Evolutionary conservation across 2,797 vertebrate species (phyloP).

Genomic region (Labroides dimidiatus): DNA sequence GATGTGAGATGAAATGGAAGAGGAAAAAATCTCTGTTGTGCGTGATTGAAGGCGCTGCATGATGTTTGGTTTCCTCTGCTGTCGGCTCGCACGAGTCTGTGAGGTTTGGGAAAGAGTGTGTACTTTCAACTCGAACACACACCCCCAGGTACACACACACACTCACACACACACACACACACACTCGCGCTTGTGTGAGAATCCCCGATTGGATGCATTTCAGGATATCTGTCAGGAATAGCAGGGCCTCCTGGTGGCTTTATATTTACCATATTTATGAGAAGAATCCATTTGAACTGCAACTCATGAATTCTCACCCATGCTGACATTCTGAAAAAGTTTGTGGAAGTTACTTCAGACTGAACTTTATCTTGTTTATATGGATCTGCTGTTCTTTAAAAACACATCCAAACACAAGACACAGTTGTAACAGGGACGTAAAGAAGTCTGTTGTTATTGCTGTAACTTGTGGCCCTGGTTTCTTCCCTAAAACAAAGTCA

Average conservation of each 20-base stretch:
- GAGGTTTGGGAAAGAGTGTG: constrained; percentile 47
- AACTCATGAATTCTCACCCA: neutral
- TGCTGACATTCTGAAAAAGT: neutral
- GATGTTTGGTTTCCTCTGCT: constrained; percentile 49
- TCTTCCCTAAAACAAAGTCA: too few relatives aligned
- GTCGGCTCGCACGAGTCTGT: constrained; percentile 44
- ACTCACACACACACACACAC: neutral
- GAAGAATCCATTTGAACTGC: constrained; percentile 28
- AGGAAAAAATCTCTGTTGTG: constrained; percentile 47
- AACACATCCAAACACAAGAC: neutral
- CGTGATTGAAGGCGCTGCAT: constrained; percentile 56
- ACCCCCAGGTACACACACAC: neutral
- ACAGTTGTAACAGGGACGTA: too few relatives aligned
- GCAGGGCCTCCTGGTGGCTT: constrained; percentile 1
- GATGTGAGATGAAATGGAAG: constrained; percentile 53
- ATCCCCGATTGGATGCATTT: constrained; percentile 14
- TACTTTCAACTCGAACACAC: constrained; percentile 19
- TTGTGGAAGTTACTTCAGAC: neutral
- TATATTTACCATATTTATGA: constrained; percentile 21
- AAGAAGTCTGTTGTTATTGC: too few relatives aligned
- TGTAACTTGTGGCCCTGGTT: too few relatives aligned
- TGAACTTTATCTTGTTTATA: neutral
- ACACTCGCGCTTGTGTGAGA: constrained; percentile 6
- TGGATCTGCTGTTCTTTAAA: neutral
- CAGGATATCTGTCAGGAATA: constrained; percentile 9